Percentiles rank a stretch among this genome's conserved stretches.
Conservation (phyloP, 2,113 vertebrate genomes). For the Clarias batrachus region DNA sequence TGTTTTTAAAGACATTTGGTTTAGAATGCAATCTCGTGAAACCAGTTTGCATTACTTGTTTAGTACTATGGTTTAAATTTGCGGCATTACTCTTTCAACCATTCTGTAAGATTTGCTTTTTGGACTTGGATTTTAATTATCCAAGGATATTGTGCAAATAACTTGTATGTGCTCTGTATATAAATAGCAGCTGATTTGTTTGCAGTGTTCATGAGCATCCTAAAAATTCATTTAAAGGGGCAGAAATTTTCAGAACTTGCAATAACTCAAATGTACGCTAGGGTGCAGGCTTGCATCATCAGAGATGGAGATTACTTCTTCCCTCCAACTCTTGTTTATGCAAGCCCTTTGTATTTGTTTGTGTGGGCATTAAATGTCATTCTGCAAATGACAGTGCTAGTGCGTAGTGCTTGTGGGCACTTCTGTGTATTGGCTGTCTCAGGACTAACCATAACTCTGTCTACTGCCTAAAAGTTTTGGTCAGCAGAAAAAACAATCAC, state of each 20-base stretch:
- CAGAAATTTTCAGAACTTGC: neutral
- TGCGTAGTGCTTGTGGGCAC: neutral
- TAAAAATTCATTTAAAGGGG: too few species aligned
- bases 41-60: neutral
- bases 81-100: neutral
- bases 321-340: neutral
- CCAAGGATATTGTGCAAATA: neutral
- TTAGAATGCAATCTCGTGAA: neutral
- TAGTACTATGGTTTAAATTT: neutral
- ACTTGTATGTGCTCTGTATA: neutral
- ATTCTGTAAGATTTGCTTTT: neutral
- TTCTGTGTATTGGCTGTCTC: neutral
- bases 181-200: neutral
- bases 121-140: neutral
- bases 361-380: constrained; percentile 7
- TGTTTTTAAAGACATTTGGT: neutral
- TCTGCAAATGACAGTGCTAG: neutral
- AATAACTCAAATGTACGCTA: constrained; percentile 25
- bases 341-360: neutral
- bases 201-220: neutral
- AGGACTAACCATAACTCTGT: neutral
- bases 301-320: neutral
- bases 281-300: constrained; percentile 11
- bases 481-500: neutral
- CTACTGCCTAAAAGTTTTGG: neutral